Evolutionary conservation across 30 jellyfish, hydroid and myxozoan species (phyloP).

Genomic region (Aurelia sp.): DNA sequence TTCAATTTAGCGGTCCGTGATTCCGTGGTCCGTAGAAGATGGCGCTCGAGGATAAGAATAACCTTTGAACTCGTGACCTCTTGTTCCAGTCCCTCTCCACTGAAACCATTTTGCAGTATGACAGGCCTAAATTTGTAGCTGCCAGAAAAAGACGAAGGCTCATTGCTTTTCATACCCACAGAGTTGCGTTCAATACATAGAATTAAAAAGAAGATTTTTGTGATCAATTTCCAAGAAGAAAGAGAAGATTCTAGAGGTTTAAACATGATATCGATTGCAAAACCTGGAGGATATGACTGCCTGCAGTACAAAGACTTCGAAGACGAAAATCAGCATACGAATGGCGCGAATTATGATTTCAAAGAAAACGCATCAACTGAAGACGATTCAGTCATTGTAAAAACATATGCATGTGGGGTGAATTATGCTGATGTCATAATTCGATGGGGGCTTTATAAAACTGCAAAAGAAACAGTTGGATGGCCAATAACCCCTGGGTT

Average conservation of each 20-base stretch:
- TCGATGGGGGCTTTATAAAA: conserved; percentile 79
- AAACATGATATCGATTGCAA: conserved; percentile 65
- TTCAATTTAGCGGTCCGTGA: too few species aligned
- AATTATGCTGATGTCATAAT: conserved; percentile 84
- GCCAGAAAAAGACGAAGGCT: not conserved
- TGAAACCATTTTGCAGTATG: not conserved
- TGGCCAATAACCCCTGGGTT: conserved; percentile 99
- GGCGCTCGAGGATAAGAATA: too few species aligned
- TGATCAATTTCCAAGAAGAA: too few species aligned
- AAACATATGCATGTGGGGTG: conserved; percentile 83
- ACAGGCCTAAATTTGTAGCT: not conserved
- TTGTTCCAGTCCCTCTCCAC: not conserved
- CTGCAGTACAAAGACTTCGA: conserved; percentile 61
- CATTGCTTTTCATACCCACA: too few species aligned
- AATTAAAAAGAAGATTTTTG: too few species aligned
- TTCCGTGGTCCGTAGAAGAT: too few species aligned
- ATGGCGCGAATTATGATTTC: conserved; percentile 79
- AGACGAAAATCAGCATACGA: conserved; percentile 41
- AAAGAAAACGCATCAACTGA: conserved; percentile 25
- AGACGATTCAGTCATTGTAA: conserved; percentile 49
- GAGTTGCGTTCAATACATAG: too few species aligned
- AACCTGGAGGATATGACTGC: conserved; percentile 86
- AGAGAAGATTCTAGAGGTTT: too few species aligned
- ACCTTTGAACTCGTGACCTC: too few species aligned
- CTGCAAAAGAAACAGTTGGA: conserved; percentile 91